A percentile compares a stretch with the other conserved stretches of the same genome.
Conservation (phyloP, 2,797 vertebrate genomes). For the Balearica regulorum region DNA sequence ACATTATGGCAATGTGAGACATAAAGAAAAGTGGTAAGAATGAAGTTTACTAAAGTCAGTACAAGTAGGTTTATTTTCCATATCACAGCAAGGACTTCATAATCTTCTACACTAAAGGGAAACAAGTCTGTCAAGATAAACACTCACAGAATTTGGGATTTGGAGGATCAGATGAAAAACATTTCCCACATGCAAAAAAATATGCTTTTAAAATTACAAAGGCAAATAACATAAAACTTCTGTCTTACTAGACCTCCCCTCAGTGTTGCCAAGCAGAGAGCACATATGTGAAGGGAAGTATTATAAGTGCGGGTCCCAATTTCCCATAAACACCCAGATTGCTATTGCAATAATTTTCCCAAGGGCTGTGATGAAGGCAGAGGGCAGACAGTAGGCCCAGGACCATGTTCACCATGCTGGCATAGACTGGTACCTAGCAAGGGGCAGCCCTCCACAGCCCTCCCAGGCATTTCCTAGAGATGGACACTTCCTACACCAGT, state of each 20-base stretch:
- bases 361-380: background rate
- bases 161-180: slow-evolving; percentile 53
- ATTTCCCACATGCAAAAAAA: background rate
- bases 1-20: slow-evolving; percentile 59
- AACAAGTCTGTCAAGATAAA: slow-evolving; percentile 48
- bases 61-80: slow-evolving; percentile 56
- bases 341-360: background rate
- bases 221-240: background rate
- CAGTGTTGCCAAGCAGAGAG: background rate
- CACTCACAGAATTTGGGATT: slow-evolving; percentile 35
- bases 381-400: background rate
- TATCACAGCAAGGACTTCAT: slow-evolving; percentile 41
- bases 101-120: slow-evolving; percentile 50
- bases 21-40: slow-evolving; percentile 60
- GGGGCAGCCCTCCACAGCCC: background rate
- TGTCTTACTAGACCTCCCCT: slow-evolving; percentile 16
- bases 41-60: slow-evolving; percentile 63
- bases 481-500: background rate
- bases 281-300: background rate
- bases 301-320: background rate
- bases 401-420: background rate
- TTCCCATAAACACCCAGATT: background rate
- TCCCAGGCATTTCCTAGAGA: background rate
- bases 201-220: slow-evolving; percentile 25
- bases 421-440: background rate